Conservation (phyloP, 2,888 invertebrate species). For the Zootermopsis nevadensis region DNA sequence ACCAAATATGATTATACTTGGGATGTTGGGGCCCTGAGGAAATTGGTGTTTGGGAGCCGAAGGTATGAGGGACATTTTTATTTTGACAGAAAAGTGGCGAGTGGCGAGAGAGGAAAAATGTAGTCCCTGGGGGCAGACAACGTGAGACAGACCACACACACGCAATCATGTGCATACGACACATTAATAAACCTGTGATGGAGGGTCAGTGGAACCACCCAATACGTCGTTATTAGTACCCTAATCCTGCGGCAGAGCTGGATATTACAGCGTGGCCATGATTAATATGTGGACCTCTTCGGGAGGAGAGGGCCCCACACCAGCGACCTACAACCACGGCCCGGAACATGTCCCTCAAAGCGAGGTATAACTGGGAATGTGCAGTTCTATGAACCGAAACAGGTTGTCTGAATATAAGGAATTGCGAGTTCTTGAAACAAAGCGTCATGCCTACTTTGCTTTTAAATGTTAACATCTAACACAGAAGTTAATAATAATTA, state of each 20-base stretch:
- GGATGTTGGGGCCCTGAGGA: conserved; percentile 23
- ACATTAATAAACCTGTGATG: conserved; percentile 47
- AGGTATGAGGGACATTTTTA: conserved; percentile 45
- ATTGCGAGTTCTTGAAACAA: no score
- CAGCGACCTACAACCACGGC: no score
- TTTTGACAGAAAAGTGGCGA: conserved; percentile 49
- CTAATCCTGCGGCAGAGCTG: conserved; percentile 40
- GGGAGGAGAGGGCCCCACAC: neutral
- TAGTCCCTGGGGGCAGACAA: conserved; percentile 5
- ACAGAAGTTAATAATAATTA: no score
- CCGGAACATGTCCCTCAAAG: neutral
- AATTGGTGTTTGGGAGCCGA: neutral
- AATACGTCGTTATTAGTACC: conserved; percentile 49
- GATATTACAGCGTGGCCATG: conserved; percentile 39
- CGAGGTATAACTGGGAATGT: neutral
- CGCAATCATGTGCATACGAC: conserved; percentile 35
- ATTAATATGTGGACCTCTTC: conserved; percentile 45
- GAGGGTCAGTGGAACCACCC: conserved; percentile 33
- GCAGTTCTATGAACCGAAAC: no score
- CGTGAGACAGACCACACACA: conserved; percentile 50
- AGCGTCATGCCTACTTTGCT: no score
- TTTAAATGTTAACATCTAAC: no score
- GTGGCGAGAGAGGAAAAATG: conserved; percentile 42
- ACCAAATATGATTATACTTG: neutral
- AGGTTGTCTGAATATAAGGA: no score